phyloP scores from a whole-genome alignment of 2,113 vertebrate species.

The Pseudorectes ferrugineus region DNA sequence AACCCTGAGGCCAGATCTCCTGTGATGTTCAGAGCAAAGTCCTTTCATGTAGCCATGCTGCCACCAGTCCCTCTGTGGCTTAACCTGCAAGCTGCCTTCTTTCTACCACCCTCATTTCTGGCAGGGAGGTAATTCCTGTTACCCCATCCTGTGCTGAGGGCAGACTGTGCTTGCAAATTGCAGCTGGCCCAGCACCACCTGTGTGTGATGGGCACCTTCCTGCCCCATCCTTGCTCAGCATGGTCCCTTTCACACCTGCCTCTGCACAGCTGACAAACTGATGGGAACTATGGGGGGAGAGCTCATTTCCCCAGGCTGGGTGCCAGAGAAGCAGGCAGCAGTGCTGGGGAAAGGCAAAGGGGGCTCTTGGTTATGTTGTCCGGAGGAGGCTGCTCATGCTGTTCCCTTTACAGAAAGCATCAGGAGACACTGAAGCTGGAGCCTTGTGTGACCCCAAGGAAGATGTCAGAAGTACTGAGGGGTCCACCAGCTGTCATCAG shows the following conservation, averaged over 20 bases:
- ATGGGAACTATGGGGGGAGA: fast-evolving
- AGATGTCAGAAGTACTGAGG: neutral
- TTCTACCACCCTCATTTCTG: neutral
- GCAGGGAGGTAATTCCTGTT: neutral
- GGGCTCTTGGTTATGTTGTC: neutral
- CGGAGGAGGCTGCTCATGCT: neutral
- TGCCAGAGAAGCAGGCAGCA: neutral
- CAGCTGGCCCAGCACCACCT: neutral
- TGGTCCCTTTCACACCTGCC: neutral
- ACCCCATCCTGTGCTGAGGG: neutral
- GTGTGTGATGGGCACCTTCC: neutral
- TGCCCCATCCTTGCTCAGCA: neutral
- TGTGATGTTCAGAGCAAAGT: neutral
- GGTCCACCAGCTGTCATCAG: neutral
- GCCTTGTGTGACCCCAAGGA: neutral
- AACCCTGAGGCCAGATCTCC: neutral
- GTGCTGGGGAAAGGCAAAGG: neutral
- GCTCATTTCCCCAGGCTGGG: neutral
- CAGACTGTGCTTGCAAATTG: neutral
- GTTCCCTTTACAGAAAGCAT: neutral
- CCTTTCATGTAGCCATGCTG: neutral
- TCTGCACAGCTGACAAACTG: neutral
- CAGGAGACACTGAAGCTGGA: neutral
- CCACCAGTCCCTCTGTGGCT: neutral
- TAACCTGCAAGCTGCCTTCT: neutral